Conservation (phyloP, 2,113 vertebrate genomes). For the Rhea pennata region DNA sequence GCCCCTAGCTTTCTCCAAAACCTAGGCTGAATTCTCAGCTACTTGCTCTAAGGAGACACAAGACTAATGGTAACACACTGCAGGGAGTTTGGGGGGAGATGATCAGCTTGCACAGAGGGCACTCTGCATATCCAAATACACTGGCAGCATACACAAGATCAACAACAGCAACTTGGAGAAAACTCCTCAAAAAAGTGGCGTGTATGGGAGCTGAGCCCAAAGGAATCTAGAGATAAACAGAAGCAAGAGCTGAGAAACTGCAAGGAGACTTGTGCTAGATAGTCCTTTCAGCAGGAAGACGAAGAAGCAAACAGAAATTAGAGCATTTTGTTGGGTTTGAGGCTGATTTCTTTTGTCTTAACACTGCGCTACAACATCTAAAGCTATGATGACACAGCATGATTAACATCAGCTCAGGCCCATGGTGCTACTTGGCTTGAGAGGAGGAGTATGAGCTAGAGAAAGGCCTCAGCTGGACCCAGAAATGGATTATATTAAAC, state of each 20-base stretch:
- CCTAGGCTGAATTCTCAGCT: background rate
- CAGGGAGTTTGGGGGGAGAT: background rate
- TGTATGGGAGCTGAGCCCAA: fast-evolving
- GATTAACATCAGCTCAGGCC: too few relatives aligned
- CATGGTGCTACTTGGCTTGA: too few relatives aligned
- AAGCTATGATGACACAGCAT: too few relatives aligned
- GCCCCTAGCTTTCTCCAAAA: background rate
- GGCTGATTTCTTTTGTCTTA: background rate
- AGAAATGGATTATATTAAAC: too few relatives aligned
- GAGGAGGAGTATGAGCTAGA: too few relatives aligned
- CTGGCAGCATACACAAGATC: background rate
- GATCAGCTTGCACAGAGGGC: background rate
- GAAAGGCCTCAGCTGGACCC: too few relatives aligned
- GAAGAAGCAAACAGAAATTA: background rate
- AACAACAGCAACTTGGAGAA: background rate
- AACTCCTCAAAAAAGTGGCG: background rate
- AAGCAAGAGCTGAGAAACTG: background rate
- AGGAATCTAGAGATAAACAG: background rate
- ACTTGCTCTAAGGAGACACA: background rate
- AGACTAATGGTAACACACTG: background rate
- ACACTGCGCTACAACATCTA: too few relatives aligned
- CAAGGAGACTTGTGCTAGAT: background rate
- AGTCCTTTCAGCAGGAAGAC: background rate
- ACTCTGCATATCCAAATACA: fast-evolving
- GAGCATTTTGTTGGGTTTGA: background rate